Evolutionary conservation across 2,888 invertebrate genomes (phyloP).

Genomic region (Cataglyphis albicans): DNA sequence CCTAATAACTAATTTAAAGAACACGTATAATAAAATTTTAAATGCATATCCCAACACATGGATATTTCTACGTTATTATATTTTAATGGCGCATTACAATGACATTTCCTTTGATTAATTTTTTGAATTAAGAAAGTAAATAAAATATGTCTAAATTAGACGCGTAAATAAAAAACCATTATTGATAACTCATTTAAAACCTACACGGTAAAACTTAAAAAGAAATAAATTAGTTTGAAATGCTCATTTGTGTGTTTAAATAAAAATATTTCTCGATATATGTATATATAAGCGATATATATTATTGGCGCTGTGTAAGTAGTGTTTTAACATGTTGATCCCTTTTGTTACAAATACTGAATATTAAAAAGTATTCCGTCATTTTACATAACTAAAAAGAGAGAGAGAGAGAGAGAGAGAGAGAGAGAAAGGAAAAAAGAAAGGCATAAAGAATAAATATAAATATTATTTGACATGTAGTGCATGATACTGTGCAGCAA

Average conservation of each 20-base stretch:
- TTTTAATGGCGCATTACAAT: neutral
- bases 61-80: neutral
- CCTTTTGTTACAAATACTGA: conserved; percentile 8
- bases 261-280: neutral
- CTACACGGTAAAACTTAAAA: neutral
- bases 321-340: neutral
- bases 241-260: neutral
- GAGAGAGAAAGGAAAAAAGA: neutral
- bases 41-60: neutral
- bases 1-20: neutral
- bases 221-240: neutral
- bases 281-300: neutral
- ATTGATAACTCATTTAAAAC: neutral
- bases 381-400: neutral
- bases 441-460: conserved; percentile 65
- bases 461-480: conserved; percentile 75
- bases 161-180: neutral
- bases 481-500: conserved; percentile 60
- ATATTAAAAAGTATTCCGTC: neutral
- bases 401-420: neutral
- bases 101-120: neutral
- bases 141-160: neutral
- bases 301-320: neutral
- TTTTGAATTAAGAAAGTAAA: neutral
- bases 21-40: neutral